phyloP scores from a whole-genome alignment of 2,888 invertebrate species.

The Elysia crispata region DNA sequence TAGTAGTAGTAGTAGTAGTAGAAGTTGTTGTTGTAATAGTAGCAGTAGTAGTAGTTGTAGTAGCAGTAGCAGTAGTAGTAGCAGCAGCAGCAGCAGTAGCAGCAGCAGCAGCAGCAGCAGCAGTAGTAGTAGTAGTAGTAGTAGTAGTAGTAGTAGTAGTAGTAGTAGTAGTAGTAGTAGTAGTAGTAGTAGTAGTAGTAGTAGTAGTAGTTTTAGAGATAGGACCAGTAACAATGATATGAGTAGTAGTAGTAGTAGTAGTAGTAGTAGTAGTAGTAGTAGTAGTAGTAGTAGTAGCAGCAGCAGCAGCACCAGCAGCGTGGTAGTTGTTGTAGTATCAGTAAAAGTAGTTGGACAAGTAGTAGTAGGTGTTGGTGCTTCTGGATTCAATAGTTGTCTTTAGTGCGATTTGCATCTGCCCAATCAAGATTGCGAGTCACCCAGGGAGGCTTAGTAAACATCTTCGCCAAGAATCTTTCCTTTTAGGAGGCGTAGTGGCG shows the following conservation, averaged over 20 bases:
- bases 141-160: slow-evolving; percentile 31
- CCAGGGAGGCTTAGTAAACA: no score
- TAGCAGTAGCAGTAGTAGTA: slow-evolving; percentile 29
- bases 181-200: slow-evolving; percentile 35
- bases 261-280: slow-evolving; percentile 9
- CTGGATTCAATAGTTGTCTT: no score
- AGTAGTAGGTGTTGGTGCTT: no score
- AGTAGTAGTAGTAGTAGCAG: slow-evolving; percentile 9
- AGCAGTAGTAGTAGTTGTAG: no score
- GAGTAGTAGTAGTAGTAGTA: slow-evolving; percentile 2
- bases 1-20: neutral
- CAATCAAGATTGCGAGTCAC: no score
- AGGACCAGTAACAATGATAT: no score
- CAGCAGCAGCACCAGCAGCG: slow-evolving; percentile 9
- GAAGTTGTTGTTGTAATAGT: no score
- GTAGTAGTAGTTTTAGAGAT: no score
- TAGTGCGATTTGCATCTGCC: no score
- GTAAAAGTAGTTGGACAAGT: neutral
- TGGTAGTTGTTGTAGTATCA: neutral
- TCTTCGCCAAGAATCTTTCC: no score
- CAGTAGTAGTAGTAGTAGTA: slow-evolving; percentile 32
- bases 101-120: slow-evolving; percentile 20
- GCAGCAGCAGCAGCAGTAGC: slow-evolving; percentile 34
- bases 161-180: slow-evolving; percentile 32
- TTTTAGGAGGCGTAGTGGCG: no score